A percentile compares a stretch with the other conserved stretches of the same genome.
phyloP scores from a whole-genome alignment of 2,888 invertebrate genomes.

The Shargacucullia verbasci region DNA sequence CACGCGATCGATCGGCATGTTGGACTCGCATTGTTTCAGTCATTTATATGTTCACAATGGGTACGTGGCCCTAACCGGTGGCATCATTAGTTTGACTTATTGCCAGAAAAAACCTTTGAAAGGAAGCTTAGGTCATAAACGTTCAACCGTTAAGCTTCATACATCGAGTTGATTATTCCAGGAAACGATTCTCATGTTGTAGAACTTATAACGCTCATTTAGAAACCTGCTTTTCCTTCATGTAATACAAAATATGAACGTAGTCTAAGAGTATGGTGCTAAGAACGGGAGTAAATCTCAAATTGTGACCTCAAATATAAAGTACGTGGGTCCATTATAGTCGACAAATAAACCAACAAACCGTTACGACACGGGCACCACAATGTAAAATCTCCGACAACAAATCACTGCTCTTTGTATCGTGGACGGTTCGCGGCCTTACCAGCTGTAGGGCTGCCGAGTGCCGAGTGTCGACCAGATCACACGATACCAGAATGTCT shows the following conservation, averaged over 20 bases:
- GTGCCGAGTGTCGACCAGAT: constrained; percentile 16
- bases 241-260: constrained; percentile 5
- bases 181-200: constrained; percentile 20
- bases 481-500: constrained; percentile 22
- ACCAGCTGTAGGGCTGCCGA: constrained; percentile 53
- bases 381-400: constrained; percentile 64
- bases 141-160: constrained; percentile 18
- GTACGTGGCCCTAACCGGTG: constrained; percentile 22
- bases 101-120: constrained; percentile 27
- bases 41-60: constrained; percentile 52
- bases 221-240: constrained; percentile 7
- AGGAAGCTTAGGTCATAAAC: constrained; percentile 1
- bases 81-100: constrained; percentile 36
- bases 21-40: constrained; percentile 51
- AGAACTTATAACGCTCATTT: not conserved
- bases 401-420: constrained; percentile 68
- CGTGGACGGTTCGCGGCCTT: constrained; percentile 51
- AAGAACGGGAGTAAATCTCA: constrained; percentile 22
- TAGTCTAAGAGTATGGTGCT: not conserved
- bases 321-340: constrained; percentile 43
- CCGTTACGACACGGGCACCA: constrained; percentile 64
- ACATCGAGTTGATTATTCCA: constrained; percentile 13
- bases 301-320: constrained; percentile 49
- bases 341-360: constrained; percentile 58
- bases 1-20: constrained; percentile 55